Evolutionary conservation across 2,113 vertebrate species (phyloP).

Genomic region (Cyphomyrus discorhynchus): DNA sequence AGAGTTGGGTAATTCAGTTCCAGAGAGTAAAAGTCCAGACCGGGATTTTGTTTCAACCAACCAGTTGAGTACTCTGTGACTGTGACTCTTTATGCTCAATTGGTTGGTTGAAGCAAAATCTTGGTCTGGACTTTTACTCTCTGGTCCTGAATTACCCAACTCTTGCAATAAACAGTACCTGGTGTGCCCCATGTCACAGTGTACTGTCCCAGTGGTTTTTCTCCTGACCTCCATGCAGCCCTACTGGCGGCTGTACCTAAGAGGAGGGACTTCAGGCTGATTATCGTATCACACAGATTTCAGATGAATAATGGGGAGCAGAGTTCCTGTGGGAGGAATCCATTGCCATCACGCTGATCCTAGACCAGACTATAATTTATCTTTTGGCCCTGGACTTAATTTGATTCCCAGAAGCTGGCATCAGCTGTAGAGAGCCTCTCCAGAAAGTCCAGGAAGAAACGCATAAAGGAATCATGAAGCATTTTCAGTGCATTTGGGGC

Average conservation of each 20-base stretch:
- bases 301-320: neutral
- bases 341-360: neutral
- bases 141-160: too few species aligned
- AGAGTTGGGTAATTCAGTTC: too few species aligned
- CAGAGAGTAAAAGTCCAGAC: too few species aligned
- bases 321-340: neutral
- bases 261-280: neutral
- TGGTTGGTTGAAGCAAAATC: too few species aligned
- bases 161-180: neutral
- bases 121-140: too few species aligned
- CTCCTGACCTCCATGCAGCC: neutral
- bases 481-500: neutral
- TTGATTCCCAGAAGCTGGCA: slow-evolving; percentile 6
- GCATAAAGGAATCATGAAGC: neutral
- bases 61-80: too few species aligned
- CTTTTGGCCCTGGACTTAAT: neutral
- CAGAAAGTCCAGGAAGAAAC: neutral
- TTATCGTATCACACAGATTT: neutral
- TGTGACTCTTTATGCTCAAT: too few species aligned
- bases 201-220: neutral
- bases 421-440: neutral
- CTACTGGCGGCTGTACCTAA: neutral
- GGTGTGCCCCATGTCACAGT: neutral
- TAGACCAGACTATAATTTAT: neutral
- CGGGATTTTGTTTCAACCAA: too few species aligned